Evolutionary conservation across 2,888 invertebrate species (phyloP).

Genomic region (Heliconius charithonia): DNA sequence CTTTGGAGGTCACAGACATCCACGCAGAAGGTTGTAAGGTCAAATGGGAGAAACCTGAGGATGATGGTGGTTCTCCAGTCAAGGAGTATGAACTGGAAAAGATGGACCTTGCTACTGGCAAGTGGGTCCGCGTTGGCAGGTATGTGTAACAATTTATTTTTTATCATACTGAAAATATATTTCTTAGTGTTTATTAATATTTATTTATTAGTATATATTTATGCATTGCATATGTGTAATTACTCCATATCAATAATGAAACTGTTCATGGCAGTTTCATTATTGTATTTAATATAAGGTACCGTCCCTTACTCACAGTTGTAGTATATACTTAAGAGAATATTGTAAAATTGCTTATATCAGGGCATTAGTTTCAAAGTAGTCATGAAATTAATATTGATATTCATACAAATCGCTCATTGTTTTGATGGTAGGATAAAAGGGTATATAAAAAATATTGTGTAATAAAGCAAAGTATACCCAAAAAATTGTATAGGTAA

Average conservation of each 20-base stretch:
- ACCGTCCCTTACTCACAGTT: neutral
- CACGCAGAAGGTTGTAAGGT: constrained; percentile 93
- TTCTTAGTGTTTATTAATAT: neutral
- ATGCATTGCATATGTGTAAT: too few species aligned
- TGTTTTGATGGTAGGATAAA: neutral
- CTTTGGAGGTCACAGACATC: constrained; percentile 92
- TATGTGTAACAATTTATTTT: constrained; percentile 49
- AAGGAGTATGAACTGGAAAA: constrained; percentile 97
- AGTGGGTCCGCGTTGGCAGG: constrained; percentile 95
- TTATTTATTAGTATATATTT: too few species aligned
- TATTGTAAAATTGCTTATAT: too few species aligned
- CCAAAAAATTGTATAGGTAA: neutral
- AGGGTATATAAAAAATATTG: too few species aligned
- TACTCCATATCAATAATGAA: neutral
- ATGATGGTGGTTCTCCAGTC: constrained; percentile 96
- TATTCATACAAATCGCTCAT: neutral
- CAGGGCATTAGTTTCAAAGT: neutral
- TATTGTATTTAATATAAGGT: neutral
- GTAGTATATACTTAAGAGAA: neutral
- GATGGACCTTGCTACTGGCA: constrained; percentile 93
- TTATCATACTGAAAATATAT: neutral
- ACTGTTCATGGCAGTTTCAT: too few species aligned
- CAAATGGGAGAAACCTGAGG: constrained; percentile 97
- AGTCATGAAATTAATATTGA: neutral
- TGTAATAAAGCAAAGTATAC: too few species aligned